Percentiles rank a stretch among this genome's conserved stretches.
These are phyloP conservation scores for Yasuhikotakia modesta DNA, from an alignment of 2,797 vertebrate genomes.

Conservation along the genomic window DNA sequence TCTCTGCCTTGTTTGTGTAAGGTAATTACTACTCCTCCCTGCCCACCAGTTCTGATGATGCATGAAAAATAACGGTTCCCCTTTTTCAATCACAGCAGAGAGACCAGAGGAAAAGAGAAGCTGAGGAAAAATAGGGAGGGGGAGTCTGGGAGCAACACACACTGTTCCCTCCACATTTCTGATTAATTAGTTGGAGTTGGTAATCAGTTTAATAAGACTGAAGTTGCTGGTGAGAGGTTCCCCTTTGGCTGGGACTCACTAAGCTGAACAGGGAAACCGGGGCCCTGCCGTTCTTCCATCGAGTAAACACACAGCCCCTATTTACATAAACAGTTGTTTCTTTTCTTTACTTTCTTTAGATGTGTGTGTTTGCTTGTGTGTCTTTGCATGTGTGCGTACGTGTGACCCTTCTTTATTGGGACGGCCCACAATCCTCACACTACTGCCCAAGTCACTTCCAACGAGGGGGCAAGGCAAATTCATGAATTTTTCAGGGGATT, in stretches of 20 bases:
- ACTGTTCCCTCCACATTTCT: conserved; percentile 81
- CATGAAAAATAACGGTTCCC: conserved; percentile 84
- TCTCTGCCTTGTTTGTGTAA: conserved; percentile 86
- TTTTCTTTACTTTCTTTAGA: conserved; percentile 57
- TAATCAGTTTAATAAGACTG: conserved; percentile 85
- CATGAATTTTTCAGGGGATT: conserved; percentile 84
- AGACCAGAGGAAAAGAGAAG: conserved; percentile 72
- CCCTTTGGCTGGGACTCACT: conserved; percentile 73
- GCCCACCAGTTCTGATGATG: conserved; percentile 85
- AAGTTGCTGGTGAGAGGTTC: conserved; percentile 83
- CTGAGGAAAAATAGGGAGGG: conserved; percentile 64
- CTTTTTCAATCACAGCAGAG: conserved; percentile 79
- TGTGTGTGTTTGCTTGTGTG: conserved; percentile 17
- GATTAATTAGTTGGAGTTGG: conserved; percentile 89
- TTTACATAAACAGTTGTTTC: conserved; percentile 86
- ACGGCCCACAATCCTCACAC: conserved; percentile 69
- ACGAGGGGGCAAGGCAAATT: conserved; percentile 74
- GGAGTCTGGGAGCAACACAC: conserved; percentile 76
- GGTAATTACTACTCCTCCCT: conserved; percentile 88
- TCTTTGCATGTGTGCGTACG: neutral
- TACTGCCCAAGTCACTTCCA: conserved; percentile 72
- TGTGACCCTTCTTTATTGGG: conserved; percentile 64
- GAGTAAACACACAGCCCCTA: conserved; percentile 85
- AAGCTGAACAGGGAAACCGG: conserved; percentile 76
- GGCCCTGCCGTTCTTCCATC: conserved; percentile 77